These are phyloP conservation scores for Phymorhynchus buccinoides DNA, from an alignment of 1,140 invertebrate species.

Conservation along the genomic window DNA sequence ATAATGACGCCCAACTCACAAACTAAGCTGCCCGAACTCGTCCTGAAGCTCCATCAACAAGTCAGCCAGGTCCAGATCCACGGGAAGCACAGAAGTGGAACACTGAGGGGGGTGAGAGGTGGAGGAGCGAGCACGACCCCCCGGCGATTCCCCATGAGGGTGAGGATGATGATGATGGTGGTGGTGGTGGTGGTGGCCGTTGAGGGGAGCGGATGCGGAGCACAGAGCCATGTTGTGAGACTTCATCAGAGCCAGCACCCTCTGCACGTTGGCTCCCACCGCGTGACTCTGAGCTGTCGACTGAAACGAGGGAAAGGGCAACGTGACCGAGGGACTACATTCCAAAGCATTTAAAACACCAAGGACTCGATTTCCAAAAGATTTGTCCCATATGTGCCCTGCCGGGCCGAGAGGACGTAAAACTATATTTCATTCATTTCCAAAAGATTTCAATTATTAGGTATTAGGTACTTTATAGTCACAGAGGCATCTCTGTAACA, in stretches of 20 bases:
- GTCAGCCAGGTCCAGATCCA: slow-evolving; percentile 65
- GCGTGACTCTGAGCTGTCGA: slow-evolving; percentile 70
- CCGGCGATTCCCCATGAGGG: slow-evolving; percentile 23
- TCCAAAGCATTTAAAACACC: too few species aligned
- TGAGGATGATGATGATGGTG: neutral
- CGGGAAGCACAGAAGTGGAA: slow-evolving; percentile 32
- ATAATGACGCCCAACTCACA: slow-evolving; percentile 61
- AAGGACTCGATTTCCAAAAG: too few species aligned
- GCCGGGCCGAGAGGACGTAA: too few species aligned
- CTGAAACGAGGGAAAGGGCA: too few species aligned
- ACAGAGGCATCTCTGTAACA: too few species aligned
- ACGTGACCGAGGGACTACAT: too few species aligned
- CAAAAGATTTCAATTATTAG: too few species aligned
- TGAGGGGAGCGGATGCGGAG: slow-evolving; percentile 37
- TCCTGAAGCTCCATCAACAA: slow-evolving; percentile 69
- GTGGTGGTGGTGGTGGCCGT: slow-evolving; percentile 21
- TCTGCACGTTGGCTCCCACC: slow-evolving; percentile 72
- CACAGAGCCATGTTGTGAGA: slow-evolving; percentile 69
- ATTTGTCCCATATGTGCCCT: too few species aligned
- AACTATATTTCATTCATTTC: too few species aligned
- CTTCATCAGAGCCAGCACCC: slow-evolving; percentile 72
- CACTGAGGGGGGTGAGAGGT: slow-evolving; percentile 47
- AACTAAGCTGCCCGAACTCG: slow-evolving; percentile 70
- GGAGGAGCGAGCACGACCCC: neutral
- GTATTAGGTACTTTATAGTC: too few species aligned